These are phyloP conservation scores for Drosophila aldrichi DNA, from an alignment of 2,888 invertebrate genomes.

Conservation along the genomic window DNA sequence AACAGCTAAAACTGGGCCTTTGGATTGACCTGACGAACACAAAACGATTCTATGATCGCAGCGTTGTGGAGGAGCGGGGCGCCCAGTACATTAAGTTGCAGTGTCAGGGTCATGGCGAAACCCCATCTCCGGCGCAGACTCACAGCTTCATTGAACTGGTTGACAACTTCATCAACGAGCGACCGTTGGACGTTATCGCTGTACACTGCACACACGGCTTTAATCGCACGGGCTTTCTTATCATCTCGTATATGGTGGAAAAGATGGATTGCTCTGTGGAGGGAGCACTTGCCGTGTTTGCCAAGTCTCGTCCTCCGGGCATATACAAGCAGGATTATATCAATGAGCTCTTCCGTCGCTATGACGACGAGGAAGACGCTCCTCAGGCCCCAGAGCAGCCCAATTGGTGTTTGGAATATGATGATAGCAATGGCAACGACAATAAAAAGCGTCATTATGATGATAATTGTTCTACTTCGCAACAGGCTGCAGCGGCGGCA, in stretches of 20 bases:
- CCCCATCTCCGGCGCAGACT: constrained; percentile 94
- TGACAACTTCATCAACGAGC: constrained; percentile 90
- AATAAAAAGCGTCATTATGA: constrained; percentile 66
- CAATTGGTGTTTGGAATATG: constrained; percentile 92
- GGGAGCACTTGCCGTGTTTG: constrained; percentile 92
- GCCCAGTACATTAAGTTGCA: constrained; percentile 95
- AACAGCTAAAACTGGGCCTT: constrained; percentile 93
- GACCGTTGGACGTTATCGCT: constrained; percentile 90
- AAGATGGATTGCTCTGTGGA: constrained; percentile 93
- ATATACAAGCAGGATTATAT: constrained; percentile 99
- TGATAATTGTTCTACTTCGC: constrained; percentile 67
- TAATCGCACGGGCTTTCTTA: constrained; percentile 98
- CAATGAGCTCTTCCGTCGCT: constrained; percentile 92
- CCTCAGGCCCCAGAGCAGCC: constrained; percentile 92
- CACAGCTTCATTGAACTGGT: constrained; percentile 93
- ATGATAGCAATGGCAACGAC: constrained; percentile 85
- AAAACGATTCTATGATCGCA: constrained; percentile 94
- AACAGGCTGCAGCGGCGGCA: constrained; percentile 58
- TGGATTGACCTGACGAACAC: constrained; percentile 99
- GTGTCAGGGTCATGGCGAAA: constrained; percentile 96
- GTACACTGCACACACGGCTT: constrained; percentile 99
- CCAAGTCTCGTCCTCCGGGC: constrained; percentile 92
- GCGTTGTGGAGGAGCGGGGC: constrained; percentile 90
- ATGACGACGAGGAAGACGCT: constrained; percentile 90
- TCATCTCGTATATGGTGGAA: constrained; percentile 95